A percentile compares a stretch with the other conserved stretches of the same genome.
phyloP scores from a whole-genome alignment of 2,888 invertebrate species.

The Ecdyonurus torrentis region DNA sequence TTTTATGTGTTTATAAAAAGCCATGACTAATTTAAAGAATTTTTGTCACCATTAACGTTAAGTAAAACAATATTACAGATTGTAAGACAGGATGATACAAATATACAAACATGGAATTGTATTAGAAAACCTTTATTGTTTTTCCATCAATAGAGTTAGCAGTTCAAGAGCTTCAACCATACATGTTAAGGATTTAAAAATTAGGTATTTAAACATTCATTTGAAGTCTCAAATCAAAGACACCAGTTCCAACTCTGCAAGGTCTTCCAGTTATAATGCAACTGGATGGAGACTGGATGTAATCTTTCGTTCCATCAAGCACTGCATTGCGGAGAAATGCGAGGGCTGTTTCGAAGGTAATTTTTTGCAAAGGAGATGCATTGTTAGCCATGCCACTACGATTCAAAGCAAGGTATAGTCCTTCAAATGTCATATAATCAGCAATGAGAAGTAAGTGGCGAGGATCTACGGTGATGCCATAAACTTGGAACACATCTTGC shows the following conservation, averaged over 20 bases:
- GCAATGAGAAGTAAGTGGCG: conserved; percentile 85
- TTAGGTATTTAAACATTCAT: neutral
- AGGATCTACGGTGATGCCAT: conserved; percentile 89
- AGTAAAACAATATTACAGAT: no score
- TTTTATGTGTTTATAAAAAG: no score
- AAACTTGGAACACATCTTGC: conserved; percentile 89
- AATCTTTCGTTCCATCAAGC: conserved; percentile 46
- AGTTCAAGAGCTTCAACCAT: no score
- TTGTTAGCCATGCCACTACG: conserved; percentile 77
- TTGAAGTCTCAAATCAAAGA: conserved; percentile 30
- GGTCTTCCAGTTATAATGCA: conserved; percentile 75
- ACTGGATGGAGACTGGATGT: conserved; percentile 67
- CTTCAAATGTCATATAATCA: conserved; percentile 96
- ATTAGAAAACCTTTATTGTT: no score
- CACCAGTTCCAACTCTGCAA: conserved; percentile 67
- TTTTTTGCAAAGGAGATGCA: conserved; percentile 91
- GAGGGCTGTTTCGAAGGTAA: conserved; percentile 92
- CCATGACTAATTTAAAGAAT: no score
- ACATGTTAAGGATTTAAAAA: no score
- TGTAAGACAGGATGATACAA: no score
- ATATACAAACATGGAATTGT: no score
- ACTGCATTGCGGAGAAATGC: conserved; percentile 69
- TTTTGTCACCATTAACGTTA: no score
- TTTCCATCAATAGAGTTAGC: no score
- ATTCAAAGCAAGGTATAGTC: conserved; percentile 76